A percentile compares a stretch with the other conserved stretches of the same genome.
These are phyloP conservation scores for Apotomis betuletana DNA, from an alignment of 2,888 invertebrate species.

Conservation along the genomic window DNA sequence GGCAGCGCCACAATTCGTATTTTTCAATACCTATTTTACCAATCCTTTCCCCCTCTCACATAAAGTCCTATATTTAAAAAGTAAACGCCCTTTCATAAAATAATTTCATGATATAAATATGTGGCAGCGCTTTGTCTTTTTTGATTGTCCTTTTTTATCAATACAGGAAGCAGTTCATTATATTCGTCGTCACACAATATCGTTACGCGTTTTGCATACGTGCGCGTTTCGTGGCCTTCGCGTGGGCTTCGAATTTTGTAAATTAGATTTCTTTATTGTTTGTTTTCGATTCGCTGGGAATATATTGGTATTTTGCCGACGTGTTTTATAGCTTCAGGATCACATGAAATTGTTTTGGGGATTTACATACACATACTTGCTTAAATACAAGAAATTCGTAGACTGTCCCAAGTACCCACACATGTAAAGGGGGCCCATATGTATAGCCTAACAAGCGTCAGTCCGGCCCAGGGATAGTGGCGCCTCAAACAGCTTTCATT, in stretches of 20 bases:
- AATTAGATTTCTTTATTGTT: conserved; percentile 30
- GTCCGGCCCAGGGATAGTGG: too few relatives aligned
- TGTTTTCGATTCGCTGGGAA: conserved; percentile 13
- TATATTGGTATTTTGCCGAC: conserved; percentile 18
- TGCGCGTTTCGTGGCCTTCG: not conserved
- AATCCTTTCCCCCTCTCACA: too few relatives aligned
- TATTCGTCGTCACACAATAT: conserved; percentile 8
- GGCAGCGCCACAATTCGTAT: too few relatives aligned
- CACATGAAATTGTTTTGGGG: not conserved
- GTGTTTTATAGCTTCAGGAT: not conserved
- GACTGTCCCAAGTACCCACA: too few relatives aligned
- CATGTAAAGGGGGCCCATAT: too few relatives aligned
- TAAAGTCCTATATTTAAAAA: too few relatives aligned
- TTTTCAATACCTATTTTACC: too few relatives aligned
- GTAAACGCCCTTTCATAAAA: too few relatives aligned
- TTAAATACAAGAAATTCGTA: too few relatives aligned
- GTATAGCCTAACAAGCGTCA: too few relatives aligned
- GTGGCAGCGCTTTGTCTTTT: conserved; percentile 2
- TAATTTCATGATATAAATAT: not conserved
- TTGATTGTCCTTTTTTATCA: conserved; percentile 1
- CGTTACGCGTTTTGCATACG: conserved; percentile 21
- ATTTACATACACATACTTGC: not conserved
- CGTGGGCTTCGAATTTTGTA: conserved; percentile 11
- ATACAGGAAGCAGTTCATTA: conserved; percentile 19
- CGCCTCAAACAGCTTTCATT: too few relatives aligned